phyloP scores from a whole-genome alignment of 2,888 invertebrate species.

The Zootermopsis nevadensis region DNA sequence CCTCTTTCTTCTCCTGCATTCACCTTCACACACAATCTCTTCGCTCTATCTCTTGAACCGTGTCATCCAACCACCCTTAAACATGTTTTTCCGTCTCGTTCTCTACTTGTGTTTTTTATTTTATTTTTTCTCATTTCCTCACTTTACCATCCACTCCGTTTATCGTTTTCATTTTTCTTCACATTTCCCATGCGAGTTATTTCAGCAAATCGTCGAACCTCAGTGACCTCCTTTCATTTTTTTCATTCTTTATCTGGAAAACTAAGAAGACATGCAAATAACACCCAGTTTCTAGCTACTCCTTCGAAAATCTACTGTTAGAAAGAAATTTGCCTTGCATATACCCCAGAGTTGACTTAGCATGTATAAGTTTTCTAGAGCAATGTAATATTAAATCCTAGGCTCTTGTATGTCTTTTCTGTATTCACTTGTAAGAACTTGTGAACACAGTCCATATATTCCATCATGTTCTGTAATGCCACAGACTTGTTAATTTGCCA shows the following conservation, averaged over 20 bases:
- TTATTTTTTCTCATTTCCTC: not conserved
- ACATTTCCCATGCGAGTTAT: conserved; percentile 37
- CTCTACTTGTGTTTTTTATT: not conserved
- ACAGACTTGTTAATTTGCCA: not conserved
- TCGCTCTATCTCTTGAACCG: not conserved
- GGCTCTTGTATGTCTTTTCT: not conserved
- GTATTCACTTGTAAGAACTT: not conserved
- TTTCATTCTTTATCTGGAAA: not conserved
- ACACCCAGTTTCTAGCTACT: conserved; percentile 8
- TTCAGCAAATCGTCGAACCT: conserved; percentile 30
- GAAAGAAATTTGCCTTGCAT: conserved; percentile 30
- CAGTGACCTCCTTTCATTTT: conserved; percentile 28
- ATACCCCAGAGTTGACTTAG: conserved; percentile 10
- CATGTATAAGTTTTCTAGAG: conserved; percentile 21
- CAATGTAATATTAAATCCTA: conserved; percentile 23
- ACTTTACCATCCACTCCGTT: conserved; percentile 9
- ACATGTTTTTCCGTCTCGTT: not conserved
- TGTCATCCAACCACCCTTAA: not conserved
- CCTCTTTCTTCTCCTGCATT: not conserved
- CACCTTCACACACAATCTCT: not conserved
- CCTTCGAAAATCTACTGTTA: conserved; percentile 26
- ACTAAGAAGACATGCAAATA: conserved; percentile 30
- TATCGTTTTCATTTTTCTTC: conserved; percentile 41
- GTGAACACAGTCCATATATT: not conserved
- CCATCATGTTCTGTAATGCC: not conserved